These are phyloP conservation scores for Onychomys arenicola DNA, from an alignment of 2,797 vertebrate species.

Conservation along the genomic window DNA sequence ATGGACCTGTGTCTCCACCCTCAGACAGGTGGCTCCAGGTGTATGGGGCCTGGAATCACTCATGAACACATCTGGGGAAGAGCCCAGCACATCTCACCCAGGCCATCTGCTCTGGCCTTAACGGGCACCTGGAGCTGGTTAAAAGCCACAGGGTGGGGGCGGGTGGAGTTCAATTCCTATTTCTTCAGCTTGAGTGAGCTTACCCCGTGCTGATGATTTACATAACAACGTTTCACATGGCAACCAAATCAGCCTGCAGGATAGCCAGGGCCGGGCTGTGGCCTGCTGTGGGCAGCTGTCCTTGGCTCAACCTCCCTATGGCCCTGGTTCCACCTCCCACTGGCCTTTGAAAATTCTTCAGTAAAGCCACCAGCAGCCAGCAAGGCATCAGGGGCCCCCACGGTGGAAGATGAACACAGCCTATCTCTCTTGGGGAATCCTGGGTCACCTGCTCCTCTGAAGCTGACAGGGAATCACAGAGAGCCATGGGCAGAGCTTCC, in stretches of 20 bases:
- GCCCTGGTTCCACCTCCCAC: background rate
- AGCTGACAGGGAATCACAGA: background rate
- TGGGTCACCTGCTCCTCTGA: background rate
- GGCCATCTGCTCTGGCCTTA: background rate
- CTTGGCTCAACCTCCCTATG: background rate
- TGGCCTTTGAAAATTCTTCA: slow-evolving; percentile 6
- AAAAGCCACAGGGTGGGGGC: rapidly evolving
- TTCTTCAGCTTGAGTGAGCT: background rate
- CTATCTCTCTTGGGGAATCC: background rate
- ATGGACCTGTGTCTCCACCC: background rate
- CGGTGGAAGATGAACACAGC: rapidly evolving
- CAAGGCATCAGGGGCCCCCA: background rate
- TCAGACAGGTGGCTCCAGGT: background rate
- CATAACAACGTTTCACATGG: background rate
- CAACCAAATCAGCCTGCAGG: background rate
- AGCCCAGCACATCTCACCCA: background rate
- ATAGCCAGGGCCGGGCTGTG: background rate
- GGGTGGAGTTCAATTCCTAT: background rate
- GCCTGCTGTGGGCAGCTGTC: slow-evolving; percentile 9
- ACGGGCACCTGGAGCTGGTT: background rate
- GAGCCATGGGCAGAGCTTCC: rapidly evolving
- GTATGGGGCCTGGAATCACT: background rate
- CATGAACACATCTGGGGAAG: background rate
- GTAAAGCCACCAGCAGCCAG: background rate
- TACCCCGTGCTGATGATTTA: background rate